Conservation (phyloP, 2,797 vertebrate genomes). For the Amniataba percoides region DNA sequence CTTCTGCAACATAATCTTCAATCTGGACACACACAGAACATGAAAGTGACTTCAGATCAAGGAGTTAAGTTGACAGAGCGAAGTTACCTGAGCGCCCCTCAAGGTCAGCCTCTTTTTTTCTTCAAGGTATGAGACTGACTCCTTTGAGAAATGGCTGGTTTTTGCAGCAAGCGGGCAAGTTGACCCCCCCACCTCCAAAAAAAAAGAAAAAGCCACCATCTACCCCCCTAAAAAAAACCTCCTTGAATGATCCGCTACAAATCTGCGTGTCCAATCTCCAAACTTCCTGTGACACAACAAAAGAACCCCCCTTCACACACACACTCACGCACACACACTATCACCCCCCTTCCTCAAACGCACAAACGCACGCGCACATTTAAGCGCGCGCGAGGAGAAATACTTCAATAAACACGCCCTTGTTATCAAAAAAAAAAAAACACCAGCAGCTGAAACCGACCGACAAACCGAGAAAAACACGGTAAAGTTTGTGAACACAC, state of each 20-base stretch:
- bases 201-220: no score
- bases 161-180: conserved; percentile 17
- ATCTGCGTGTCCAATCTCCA: conserved; percentile 52
- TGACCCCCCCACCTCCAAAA: neutral
- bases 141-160: neutral
- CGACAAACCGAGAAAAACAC: neutral
- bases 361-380: conserved; percentile 4
- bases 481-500: conserved; percentile 66
- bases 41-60: neutral
- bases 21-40: neutral
- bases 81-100: conserved; percentile 36
- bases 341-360: neutral
- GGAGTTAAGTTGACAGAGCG: neutral
- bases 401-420: conserved; percentile 62
- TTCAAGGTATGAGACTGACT: neutral
- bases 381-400: conserved; percentile 44
- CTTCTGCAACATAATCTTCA: neutral
- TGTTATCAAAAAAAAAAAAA: conserved; percentile 1
- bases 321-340: neutral
- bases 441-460: conserved; percentile 21
- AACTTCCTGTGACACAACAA: conserved; percentile 72
- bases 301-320: conserved; percentile 53
- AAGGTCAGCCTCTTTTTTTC: neutral
- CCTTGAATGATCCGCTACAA: conserved; percentile 29
- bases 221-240: no score